Base-by-base conservation (phyloP, 2,888 invertebrate genomes). In the Zaprionus obscuricornis region DNA sequence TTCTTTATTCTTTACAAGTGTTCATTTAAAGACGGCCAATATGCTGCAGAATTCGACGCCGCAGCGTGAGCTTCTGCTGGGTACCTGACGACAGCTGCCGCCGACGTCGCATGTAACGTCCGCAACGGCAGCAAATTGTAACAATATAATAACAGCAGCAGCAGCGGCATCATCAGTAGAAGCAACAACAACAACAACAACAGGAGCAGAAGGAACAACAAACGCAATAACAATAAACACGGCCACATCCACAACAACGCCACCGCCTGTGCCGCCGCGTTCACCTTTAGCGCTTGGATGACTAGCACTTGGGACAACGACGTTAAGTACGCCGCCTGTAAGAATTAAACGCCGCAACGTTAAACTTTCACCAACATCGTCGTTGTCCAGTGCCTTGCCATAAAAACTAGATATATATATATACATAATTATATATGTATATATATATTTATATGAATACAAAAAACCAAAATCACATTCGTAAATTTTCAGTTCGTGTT, bases 1-100 rank as follows among this genome's bases (percentile, higher is more conserved):
- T 58, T 0, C 14, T 37, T 13, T 8, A 10, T 17, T 45, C 6
- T 4, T 18, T 52, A 43, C 27, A 45, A 89, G 89, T 60, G 77
- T 89, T 58, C 89, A 89, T 59, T 74, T 89, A 43, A 89, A 89
- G 86, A 89, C 89, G 22, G 89, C 89, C 54, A 89, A 88, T 52
- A 85, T 88, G 73, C 72, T 89, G 49, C 88, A 89, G 66, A 85
- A 78, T 64, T 88, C 89, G n/a, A n/a, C n/a, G 22, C 88, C 90
- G 11, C 89, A 89, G 57, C 86, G 87, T 13, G 88, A 89, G 58
- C 37, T 88, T 27, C 65, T 89, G 2, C 40, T 88, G 58, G 76
- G 87, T 62, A 87, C 89, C 72, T 89, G 89, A 89, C 89, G 88
- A 52, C 77, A 86, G 45, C 69, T 83, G 60, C 75, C 78, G 55